Conservation (phyloP, 2,888 invertebrate genomes). For the Melanargia galathea region DNA sequence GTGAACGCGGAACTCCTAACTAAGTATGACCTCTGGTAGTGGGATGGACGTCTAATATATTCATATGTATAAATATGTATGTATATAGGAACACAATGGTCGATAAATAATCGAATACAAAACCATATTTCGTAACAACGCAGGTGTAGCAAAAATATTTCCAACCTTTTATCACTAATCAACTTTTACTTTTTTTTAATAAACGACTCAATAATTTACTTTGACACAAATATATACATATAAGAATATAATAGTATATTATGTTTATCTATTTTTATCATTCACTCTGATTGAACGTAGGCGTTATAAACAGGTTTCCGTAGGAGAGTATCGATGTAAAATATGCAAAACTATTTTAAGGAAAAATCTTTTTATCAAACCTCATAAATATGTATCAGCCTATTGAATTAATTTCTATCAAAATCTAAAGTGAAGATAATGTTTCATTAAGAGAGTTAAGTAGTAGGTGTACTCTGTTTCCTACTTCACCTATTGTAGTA, state of each 20-base stretch:
- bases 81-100: background rate
- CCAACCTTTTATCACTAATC: slow-evolving; percentile 33
- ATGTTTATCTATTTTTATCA: slow-evolving; percentile 36
- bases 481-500: too few species aligned
- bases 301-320: slow-evolving; percentile 24
- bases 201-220: slow-evolving; percentile 42
- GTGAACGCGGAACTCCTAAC: too few species aligned
- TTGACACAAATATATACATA: slow-evolving; percentile 31
- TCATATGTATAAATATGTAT: too few species aligned
- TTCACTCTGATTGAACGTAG: slow-evolving; percentile 32
- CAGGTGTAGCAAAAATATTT: slow-evolving; percentile 26
- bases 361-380: slow-evolving; percentile 2
- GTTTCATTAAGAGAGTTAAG: background rate
- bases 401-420: background rate
- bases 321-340: background rate
- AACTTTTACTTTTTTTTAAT: slow-evolving; percentile 40
- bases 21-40: too few species aligned
- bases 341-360: slow-evolving; percentile 1
- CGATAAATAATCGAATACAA: background rate
- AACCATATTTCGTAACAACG: slow-evolving; percentile 3
- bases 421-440: background rate
- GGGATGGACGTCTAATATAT: background rate
- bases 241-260: slow-evolving; percentile 32
- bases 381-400: slow-evolving; percentile 9
- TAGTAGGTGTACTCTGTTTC: background rate